phyloP scores from a whole-genome alignment of 2,113 vertebrate genomes.

The Gopherus flavomarginatus region DNA sequence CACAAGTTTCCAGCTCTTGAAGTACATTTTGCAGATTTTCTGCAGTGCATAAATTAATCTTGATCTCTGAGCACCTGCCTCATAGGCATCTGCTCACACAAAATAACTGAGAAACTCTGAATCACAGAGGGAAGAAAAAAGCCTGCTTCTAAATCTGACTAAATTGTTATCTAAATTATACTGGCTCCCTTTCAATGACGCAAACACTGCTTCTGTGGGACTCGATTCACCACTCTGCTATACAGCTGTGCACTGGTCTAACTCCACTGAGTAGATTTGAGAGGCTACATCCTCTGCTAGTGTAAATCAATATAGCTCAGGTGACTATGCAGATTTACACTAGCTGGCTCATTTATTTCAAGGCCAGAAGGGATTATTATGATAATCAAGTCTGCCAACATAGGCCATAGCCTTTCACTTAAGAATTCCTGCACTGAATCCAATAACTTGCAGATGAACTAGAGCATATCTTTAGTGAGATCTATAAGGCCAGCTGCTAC shows the following conservation, averaged over 20 bases:
- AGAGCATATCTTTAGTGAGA: not conserved
- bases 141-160: not conserved
- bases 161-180: conserved; percentile 30
- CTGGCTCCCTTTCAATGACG: not conserved
- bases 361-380: not conserved
- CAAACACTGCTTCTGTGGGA: not conserved
- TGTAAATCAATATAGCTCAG: not conserved
- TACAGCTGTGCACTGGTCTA: not conserved
- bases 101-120: conserved; percentile 31
- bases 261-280: not conserved
- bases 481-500: not conserved
- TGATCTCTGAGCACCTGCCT: conserved; percentile 27
- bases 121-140: conserved; percentile 12
- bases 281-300: not conserved
- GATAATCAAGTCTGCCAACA: not conserved
- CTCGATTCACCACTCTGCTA: not conserved
- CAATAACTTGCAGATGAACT: not conserved
- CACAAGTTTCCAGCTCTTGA: conserved; percentile 41
- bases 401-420: not conserved
- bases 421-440: not conserved
- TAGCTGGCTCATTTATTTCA: not conserved
- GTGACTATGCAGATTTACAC: not conserved
- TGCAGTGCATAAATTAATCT: conserved; percentile 11
- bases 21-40: conserved; percentile 57
- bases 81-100: conserved; percentile 10